Evolutionary conservation across 2,888 invertebrate genomes (phyloP), one percentile per base, ranked within the genome.

Genomic region (Agrochola lota): DNA sequence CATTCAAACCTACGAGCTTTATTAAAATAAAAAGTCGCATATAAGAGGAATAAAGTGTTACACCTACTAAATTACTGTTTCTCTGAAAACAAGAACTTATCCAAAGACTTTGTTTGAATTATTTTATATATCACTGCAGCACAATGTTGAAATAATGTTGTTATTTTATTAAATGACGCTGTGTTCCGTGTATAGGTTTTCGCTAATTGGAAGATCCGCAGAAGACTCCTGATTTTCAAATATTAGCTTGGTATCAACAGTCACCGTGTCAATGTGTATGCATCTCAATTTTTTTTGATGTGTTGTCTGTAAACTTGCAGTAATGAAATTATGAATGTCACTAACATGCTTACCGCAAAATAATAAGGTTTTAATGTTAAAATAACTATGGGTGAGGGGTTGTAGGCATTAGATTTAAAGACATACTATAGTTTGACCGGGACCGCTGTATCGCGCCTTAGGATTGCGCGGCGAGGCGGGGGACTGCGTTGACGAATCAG

Each of bases 321-420:
- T 74, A 63, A 52, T 72, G 17, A 70, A 81, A 62, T 43, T 66
- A 60, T 43, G 35, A 70, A 70, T 62, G 35, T 71, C 3, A 52
- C 68, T 83, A 81, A 83, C 69, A 81, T 67, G 76, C 83, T 83
- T 81, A 66, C 26, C 35, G 85, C 82, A 73, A 66, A 81, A 64
- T 75, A 72, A 85, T 49, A 57, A 68, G 40, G 69, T 30, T 71
- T 59, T 60, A 60, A 79, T 46, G 15, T 46, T 30, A 55, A 20
- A 63, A 26, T 84, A 78, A 84, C 55, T 70, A 17, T 57, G 12
- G 52, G 59, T 55, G 68, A 46, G 57, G 23, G 66, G n/a, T 59
- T n/a, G 15, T 60, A 35, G 12, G 30, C 1, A 8, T 26, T 63
- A 17, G 7, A n/a, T 63, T n/a, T 8, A 35, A n/a, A 52, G 15